Evolutionary conservation across 1,140 invertebrate genomes (phyloP), one percentile per base, ranked within the genome.

Genomic region (Cherax quadricarinatus): DNA sequence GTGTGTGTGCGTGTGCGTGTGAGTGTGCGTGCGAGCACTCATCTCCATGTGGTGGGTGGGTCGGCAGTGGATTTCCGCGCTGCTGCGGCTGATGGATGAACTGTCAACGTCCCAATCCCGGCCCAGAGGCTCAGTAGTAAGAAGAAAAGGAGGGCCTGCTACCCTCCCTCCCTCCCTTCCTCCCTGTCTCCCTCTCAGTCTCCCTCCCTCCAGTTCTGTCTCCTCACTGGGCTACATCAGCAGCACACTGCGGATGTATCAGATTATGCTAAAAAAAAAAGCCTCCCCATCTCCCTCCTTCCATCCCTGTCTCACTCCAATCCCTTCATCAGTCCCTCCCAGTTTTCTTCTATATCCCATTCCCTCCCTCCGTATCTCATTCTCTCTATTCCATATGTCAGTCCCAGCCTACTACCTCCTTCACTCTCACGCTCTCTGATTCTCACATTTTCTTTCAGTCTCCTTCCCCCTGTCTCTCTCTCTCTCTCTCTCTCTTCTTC

Each of bases 31-130:
- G 48, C 18, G 14, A 3, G 6, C 41, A 41, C 80, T 89, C 81
- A 84, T 83, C 62, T 84, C 62, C 88, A 89, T 89, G 80, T 83
- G 66, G 80, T 66, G 66, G 57, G 85, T 62, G 91, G 86, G 91
- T 86, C 86, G 85, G 91, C 91, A 92, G 91, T 92, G 85, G 91
- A 92, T 92, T 92, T 92, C 91, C 91, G 85, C 84, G 91, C 91
- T 81, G 91, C 51, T 87, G 86, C 85, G 24, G 91, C 75, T 92
- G 91, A 92, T 92, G 91, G 91, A 92, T 92, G 91, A 60, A 83
- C 84, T 92, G 91, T 92, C 91, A 92, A 80, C 91, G 86, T 57
- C 79, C 91, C 91, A 92, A 92, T 92, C 91, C 91, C 78, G 91
- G 62, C 85, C 66, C 70, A 53, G 78, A 82, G 78, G 85, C 51